phyloP scores from a whole-genome alignment of 2,888 invertebrate species.

The Phortica magna region DNA sequence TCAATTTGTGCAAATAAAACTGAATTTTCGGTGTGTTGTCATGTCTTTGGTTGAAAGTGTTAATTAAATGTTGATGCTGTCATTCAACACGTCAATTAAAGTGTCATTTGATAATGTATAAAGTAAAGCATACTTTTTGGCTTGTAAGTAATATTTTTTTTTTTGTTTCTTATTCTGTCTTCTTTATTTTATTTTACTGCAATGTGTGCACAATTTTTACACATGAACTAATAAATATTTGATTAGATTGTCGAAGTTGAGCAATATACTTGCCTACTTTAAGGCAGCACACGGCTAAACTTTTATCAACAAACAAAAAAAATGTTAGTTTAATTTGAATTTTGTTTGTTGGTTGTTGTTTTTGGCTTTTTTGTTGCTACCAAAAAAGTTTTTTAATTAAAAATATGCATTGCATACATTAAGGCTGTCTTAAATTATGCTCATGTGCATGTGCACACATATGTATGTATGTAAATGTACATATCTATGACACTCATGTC shows the following conservation, averaged over 20 bases:
- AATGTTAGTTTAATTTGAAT: not conserved
- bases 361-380: conserved; percentile 25
- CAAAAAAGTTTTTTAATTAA: conserved; percentile 62
- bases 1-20: not conserved
- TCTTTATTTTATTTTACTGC: not conserved
- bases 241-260: conserved; percentile 33
- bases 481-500: conserved; percentile 44
- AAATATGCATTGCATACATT: conserved; percentile 52
- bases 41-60: too few species aligned
- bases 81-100: not conserved
- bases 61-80: too few species aligned
- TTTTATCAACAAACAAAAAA: conserved; percentile 37
- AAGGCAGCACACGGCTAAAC: not conserved
- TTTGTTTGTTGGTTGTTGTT: conserved; percentile 32
- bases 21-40: too few species aligned
- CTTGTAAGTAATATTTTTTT: not conserved
- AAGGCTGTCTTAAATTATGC: conserved; percentile 30
- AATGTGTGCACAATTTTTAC: not conserved
- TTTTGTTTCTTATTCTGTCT: not conserved
- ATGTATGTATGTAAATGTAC: conserved; percentile 40
- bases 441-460: conserved; percentile 48
- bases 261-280: conserved; percentile 40
- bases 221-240: conserved; percentile 10
- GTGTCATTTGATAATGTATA: not conserved
- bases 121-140: conserved; percentile 1